Evolutionary conservation across 2,888 invertebrate genomes (phyloP).

Genomic region (Oegoconia quadripuncta): DNA sequence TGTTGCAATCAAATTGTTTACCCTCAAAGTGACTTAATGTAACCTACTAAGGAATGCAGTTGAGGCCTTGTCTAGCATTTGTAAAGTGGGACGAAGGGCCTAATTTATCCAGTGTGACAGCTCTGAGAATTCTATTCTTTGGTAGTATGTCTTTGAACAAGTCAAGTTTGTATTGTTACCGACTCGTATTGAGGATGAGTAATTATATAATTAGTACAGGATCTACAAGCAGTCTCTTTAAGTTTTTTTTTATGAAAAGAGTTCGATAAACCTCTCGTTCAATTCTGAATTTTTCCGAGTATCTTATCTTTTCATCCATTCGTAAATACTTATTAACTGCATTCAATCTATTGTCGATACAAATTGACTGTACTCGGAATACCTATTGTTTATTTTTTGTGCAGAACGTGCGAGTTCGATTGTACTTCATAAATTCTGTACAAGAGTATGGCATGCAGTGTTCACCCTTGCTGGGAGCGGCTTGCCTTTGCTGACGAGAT

Average conservation of each 20-base stretch:
- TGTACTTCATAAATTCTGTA: conserved; percentile 41
- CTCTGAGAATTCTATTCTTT: conserved; percentile 40
- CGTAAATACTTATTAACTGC: no score
- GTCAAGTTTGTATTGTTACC: conserved; percentile 25
- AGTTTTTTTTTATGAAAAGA: no score
- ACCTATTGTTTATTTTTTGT: no score
- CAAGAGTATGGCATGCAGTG: conserved; percentile 27
- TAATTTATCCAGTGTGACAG: conserved; percentile 58
- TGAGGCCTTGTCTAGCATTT: conserved; percentile 48
- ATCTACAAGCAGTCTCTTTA: conserved; percentile 27
- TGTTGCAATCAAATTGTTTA: conserved; percentile 46
- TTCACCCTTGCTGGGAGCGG: conserved; percentile 33
- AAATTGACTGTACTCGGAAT: no score
- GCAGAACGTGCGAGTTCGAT: conserved; percentile 47
- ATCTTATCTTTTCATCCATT: no score
- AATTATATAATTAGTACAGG: conserved; percentile 56
- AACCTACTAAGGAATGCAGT: conserved; percentile 56
- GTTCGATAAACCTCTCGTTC: no score
- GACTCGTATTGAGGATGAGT: conserved; percentile 53
- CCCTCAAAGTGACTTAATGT: conserved; percentile 34
- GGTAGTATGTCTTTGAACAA: conserved; percentile 18
- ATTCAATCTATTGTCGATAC: no score
- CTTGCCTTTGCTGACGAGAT: conserved; percentile 42
- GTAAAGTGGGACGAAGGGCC: conserved; percentile 47
- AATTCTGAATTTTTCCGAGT: no score